phyloP scores from a whole-genome alignment of 2,888 invertebrate species.

The Thyatira batis region DNA sequence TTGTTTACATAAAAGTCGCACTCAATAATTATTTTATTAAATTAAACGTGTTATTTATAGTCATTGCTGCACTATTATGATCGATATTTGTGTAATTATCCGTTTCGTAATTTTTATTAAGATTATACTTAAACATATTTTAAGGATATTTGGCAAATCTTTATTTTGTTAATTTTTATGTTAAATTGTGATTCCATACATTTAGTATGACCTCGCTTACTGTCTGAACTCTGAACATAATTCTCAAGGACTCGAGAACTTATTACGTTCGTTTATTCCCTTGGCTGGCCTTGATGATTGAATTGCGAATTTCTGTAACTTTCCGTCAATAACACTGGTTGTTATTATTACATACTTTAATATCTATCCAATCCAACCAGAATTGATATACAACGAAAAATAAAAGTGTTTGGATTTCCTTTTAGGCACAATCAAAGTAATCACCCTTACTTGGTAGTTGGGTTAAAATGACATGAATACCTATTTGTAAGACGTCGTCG shows the following conservation, averaged over 20 bases:
- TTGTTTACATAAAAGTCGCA: neutral
- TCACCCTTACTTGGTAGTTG: too few species aligned
- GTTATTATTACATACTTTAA: too few species aligned
- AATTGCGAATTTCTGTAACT: neutral
- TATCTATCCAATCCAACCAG: too few species aligned
- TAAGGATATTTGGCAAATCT: neutral
- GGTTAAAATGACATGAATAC: neutral
- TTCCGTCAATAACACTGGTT: neutral
- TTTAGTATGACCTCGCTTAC: neutral
- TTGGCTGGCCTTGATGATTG: neutral
- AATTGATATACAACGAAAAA: too few species aligned
- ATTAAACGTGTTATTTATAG: neutral
- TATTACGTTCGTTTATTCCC: neutral
- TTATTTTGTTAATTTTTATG: neutral
- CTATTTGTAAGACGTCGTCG: constrained; percentile 43
- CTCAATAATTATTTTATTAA: neutral
- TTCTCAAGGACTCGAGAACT: constrained; percentile 2
- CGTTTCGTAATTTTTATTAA: neutral
- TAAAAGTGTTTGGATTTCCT: too few species aligned
- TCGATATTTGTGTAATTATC: neutral
- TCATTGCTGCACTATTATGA: neutral
- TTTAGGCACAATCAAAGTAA: too few species aligned
- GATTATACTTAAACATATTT: neutral
- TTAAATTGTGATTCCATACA: neutral
- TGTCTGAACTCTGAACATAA: neutral